phyloP scores from a whole-genome alignment of 2,888 invertebrate species.

The Chloroclystis v-ata region DNA sequence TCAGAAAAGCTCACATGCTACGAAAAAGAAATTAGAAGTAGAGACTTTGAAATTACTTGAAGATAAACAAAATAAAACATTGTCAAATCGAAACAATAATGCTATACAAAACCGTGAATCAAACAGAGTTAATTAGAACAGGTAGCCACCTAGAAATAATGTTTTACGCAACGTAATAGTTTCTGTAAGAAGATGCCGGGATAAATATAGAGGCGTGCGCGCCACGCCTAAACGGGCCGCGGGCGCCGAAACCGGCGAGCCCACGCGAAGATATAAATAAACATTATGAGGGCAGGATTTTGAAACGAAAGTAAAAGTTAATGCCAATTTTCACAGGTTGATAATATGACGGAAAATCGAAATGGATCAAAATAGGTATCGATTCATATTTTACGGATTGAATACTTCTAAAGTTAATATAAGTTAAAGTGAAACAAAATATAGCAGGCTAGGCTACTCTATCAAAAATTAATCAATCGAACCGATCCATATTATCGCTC shows the following conservation, averaged over 20 bases:
- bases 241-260: slow-evolving; percentile 37
- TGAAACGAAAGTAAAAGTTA: not conserved
- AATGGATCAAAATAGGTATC: not conserved
- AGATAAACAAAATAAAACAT: not conserved
- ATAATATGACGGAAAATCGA: not conserved
- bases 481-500: too few species aligned
- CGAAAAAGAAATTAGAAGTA: too few species aligned
- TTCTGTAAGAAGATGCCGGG: slow-evolving; percentile 41
- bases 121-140: slow-evolving; percentile 31
- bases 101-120: not conserved
- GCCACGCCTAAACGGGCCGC: slow-evolving; percentile 49
- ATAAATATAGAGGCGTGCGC: slow-evolving; percentile 58
- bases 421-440: too few species aligned
- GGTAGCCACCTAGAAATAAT: slow-evolving; percentile 47
- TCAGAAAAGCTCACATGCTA: too few species aligned
- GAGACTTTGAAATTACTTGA: too few species aligned
- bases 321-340: too few species aligned
- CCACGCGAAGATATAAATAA: slow-evolving; percentile 27
- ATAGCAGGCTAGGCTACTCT: too few species aligned
- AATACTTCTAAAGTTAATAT: too few species aligned
- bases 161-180: slow-evolving; percentile 49
- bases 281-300: slow-evolving; percentile 1
- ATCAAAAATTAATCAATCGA: too few species aligned
- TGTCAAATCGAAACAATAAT: not conserved
- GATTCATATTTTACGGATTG: too few species aligned